Percentiles rank a stretch among this genome's conserved stretches.
phyloP scores from a whole-genome alignment of 2,888 invertebrate species.

The Amiota communis region DNA sequence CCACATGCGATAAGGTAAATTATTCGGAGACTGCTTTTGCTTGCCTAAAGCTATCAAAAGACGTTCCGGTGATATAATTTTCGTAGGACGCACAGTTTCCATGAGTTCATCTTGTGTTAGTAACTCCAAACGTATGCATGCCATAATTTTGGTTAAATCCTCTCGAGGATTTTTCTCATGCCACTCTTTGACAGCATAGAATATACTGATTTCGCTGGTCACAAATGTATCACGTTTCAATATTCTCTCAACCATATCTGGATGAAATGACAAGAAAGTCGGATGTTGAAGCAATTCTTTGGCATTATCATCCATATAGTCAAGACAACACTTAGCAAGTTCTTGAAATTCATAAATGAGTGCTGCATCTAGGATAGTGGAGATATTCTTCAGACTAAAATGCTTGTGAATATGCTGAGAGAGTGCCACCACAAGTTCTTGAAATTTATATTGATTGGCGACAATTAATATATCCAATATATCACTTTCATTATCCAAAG shows the following conservation, averaged over 20 bases:
- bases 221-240: slow-evolving; percentile 6
- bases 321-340: not conserved
- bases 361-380: slow-evolving; percentile 13
- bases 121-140: slow-evolving; percentile 7
- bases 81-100: slow-evolving; percentile 9
- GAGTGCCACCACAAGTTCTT: not conserved
- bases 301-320: slow-evolving; percentile 5
- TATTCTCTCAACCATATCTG: not conserved
- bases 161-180: not conserved
- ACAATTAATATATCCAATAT: slow-evolving; percentile 4
- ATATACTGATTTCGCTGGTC: not conserved
- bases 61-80: not conserved
- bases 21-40: not conserved
- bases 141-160: not conserved
- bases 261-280: not conserved
- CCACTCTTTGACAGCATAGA: slow-evolving; percentile 1
- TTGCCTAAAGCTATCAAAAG: not conserved
- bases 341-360: slow-evolving; percentile 3
- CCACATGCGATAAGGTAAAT: slow-evolving; percentile 6
- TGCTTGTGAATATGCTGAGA: not conserved
- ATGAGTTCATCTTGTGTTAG: not conserved
- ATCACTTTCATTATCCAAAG: slow-evolving; percentile 10
- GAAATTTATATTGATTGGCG: slow-evolving; percentile 2
- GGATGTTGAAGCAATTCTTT: not conserved
- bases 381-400: slow-evolving; percentile 5